Evolutionary conservation across 2,797 vertebrate genomes (phyloP).

Genomic region (Myoxocephalus aenaeus): DNA sequence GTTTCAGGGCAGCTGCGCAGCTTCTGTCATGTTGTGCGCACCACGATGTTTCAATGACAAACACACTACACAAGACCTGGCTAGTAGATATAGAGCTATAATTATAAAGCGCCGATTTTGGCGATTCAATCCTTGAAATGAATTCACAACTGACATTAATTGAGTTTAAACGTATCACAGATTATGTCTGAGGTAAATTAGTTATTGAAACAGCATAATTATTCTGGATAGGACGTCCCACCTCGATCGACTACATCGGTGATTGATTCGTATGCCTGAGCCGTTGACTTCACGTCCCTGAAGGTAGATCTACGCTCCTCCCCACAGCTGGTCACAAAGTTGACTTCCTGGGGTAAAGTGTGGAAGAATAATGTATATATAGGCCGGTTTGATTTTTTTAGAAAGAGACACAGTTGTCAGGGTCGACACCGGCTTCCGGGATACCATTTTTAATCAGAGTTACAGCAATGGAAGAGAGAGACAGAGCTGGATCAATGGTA

Average conservation of each 20-base stretch:
- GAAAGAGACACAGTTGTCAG: not conserved
- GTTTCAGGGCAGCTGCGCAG: not conserved
- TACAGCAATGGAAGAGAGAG: conserved; percentile 1
- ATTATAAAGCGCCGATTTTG: fast-evolving
- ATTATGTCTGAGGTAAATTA: fast-evolving
- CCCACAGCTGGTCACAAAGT: conserved; percentile 4
- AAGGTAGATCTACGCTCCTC: not conserved
- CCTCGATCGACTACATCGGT: conserved; percentile 29
- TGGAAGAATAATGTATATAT: no score
- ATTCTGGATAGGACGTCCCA: fast-evolving
- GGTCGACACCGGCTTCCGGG: not conserved
- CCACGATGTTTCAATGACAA: conserved; percentile 49
- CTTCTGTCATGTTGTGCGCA: not conserved
- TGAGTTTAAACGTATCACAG: fast-evolving
- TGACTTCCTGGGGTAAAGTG: not conserved
- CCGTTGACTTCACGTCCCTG: not conserved
- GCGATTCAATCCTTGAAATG: fast-evolving
- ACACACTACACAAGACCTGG: conserved; percentile 33
- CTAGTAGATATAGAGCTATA: conserved; percentile 10
- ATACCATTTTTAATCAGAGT: not conserved
- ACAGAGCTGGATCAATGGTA: not conserved
- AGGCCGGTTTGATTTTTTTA: not conserved
- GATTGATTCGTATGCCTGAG: conserved; percentile 41
- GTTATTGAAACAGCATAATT: not conserved
- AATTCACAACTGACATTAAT: fast-evolving